Evolutionary conservation across 2,113 vertebrate genomes (phyloP), one percentile per base, ranked within the genome.

Genomic region (Baryphthengus martii): DNA sequence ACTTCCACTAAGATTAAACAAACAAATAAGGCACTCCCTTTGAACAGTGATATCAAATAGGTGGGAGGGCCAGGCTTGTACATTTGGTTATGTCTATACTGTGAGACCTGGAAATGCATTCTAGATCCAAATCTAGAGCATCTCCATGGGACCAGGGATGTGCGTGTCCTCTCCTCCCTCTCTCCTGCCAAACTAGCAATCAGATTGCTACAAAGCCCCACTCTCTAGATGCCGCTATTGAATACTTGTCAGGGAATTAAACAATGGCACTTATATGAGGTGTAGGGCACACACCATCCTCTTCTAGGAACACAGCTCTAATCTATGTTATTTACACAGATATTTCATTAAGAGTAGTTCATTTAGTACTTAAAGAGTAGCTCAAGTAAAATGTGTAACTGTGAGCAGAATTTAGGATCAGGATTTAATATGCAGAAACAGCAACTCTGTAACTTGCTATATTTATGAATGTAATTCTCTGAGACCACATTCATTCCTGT

Each of bases 391-490:
- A 61, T 1, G 1, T 49, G n/a, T 25, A 71, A 74, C 31, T 1
- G 1, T 56, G 47, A 90, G 26, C 10, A 10, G 19, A 95, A 80
- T 89, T 91, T 66, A 78, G 17, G n/a, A 35, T 47, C 20, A 53
- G 49, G 47, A 55, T 92, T 88, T 89, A 88, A 96, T 72, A 70
- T 35, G 89, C 62, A 95, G 84, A 94, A 96, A 93, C 73, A 91
- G 24, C 58, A 87, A 93, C 89, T 88, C 65, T 94, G 40, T 94
- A 95, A 94, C 47, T 71, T 88, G 92, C 75, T 82, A 17, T 87
- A 90, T 95, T 97, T 88, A 55, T 75, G 85, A 82, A 81, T 44
- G 17, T 79, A 89, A 83, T 90, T 90, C 55, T 89, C 35, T 39
- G 11, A 91, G 56, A 95, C 83, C 58, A 15, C 29, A n/a, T 77